phyloP scores from a whole-genome alignment of 2,797 vertebrate genomes.

The Capromys pilorides region DNA sequence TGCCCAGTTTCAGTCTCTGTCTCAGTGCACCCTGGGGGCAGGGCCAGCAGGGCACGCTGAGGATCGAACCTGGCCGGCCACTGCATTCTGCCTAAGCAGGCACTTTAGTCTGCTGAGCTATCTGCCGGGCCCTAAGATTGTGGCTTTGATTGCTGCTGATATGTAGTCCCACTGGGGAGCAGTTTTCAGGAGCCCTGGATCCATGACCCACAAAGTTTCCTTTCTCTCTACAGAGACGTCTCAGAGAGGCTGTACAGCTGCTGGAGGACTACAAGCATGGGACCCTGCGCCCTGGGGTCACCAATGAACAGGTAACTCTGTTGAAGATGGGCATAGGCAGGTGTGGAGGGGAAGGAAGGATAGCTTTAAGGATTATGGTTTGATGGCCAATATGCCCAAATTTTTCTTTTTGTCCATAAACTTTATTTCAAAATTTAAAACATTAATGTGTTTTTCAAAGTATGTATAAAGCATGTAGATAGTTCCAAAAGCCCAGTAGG shows the following conservation, averaged over 20 bases:
- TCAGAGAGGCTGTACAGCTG: conserved; percentile 91
- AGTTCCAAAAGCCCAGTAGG: conserved; percentile 38
- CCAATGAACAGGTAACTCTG: conserved; percentile 90
- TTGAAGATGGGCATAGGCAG: background rate
- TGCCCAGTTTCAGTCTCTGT: too few relatives aligned
- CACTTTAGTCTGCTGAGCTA: too few relatives aligned
- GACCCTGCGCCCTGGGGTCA: conserved; percentile 88
- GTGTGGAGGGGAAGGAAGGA: background rate
- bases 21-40: too few relatives aligned
- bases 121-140: background rate
- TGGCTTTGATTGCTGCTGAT: background rate
- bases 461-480: background rate
- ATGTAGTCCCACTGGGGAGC: background rate
- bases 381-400: background rate
- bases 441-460: conserved; percentile 38
- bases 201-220: background rate
- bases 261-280: conserved; percentile 90
- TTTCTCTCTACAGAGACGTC: conserved; percentile 86
- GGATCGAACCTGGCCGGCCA: too few relatives aligned
- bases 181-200: background rate
- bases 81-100: too few relatives aligned
- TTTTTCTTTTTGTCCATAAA: conserved; percentile 31
- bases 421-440: conserved; percentile 51
- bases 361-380: background rate
- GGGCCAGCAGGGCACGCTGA: too few relatives aligned